phyloP scores from a whole-genome alignment of 1,140 invertebrate species.

The Hesperophylax magnus region DNA sequence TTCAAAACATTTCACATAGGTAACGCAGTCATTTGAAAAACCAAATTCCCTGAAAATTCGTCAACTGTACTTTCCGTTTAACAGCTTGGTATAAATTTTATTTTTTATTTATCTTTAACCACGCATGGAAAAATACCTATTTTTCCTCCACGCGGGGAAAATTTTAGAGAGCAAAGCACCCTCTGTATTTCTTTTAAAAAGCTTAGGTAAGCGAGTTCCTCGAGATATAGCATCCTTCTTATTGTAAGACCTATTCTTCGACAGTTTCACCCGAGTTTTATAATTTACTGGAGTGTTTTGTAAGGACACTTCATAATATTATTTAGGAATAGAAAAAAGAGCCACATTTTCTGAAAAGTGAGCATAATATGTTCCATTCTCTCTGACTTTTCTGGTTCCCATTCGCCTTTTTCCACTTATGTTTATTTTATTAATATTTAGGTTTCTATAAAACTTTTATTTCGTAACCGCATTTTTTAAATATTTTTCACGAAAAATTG shows the following conservation, averaged over 20 bases:
- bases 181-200: conserved; percentile 18
- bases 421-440: no score
- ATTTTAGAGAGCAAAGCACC: not conserved
- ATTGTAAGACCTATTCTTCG: conserved; percentile 23
- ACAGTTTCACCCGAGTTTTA: conserved; percentile 28
- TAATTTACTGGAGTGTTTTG: conserved; percentile 23
- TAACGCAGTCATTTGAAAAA: no score
- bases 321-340: not conserved
- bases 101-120: conserved; percentile 38
- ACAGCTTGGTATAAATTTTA: conserved; percentile 36
- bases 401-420: no score
- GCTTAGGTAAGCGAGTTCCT: conserved; percentile 14
- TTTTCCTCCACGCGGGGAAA: not conserved
- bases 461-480: no score
- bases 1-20: no score
- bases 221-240: conserved; percentile 11
- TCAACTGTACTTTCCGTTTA: conserved; percentile 23
- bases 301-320: conserved; percentile 15
- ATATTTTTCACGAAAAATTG: no score
- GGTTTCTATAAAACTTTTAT: no score
- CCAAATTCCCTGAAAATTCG: not conserved
- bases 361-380: not conserved
- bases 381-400: no score
- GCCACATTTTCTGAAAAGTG: conserved; percentile 9
- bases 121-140: conserved; percentile 12